phyloP scores from a whole-genome alignment of 1,140 invertebrate species.

The Eciton burchellii region DNA sequence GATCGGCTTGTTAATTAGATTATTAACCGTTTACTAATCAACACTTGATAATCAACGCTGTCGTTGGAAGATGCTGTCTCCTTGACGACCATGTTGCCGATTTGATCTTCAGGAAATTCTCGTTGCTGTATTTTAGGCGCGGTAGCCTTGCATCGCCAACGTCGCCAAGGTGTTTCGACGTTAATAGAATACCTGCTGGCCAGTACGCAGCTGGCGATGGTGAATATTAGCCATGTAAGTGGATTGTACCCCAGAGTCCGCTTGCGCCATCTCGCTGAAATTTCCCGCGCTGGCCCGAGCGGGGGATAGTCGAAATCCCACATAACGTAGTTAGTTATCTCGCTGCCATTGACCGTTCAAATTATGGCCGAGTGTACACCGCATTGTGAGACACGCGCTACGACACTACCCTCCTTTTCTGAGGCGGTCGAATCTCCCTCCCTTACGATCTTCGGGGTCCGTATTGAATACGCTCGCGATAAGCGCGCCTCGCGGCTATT shows the following conservation, averaged over 20 bases:
- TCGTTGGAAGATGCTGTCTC: background rate
- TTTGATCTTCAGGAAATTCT: background rate
- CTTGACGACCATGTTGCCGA: background rate
- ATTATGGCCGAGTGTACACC: slow-evolving; percentile 48
- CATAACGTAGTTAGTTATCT: slow-evolving; percentile 68
- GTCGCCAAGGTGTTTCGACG: slow-evolving; percentile 36
- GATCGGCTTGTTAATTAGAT: too few species aligned
- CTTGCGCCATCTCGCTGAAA: slow-evolving; percentile 57
- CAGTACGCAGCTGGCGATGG: slow-evolving; percentile 11
- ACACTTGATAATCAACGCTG: too few species aligned
- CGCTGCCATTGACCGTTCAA: slow-evolving; percentile 46
- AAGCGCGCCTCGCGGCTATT: slow-evolving; percentile 44
- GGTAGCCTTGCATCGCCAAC: slow-evolving; percentile 3
- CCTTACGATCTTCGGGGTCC: slow-evolving; percentile 23
- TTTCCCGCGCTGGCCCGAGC: slow-evolving; percentile 39
- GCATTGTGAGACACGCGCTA: slow-evolving; percentile 44
- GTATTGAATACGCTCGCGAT: slow-evolving; percentile 32
- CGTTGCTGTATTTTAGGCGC: background rate
- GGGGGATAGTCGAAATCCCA: slow-evolving; percentile 38
- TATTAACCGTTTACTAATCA: too few species aligned
- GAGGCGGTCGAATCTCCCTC: slow-evolving; percentile 46
- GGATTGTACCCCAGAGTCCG: slow-evolving; percentile 62
- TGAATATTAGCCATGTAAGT: slow-evolving; percentile 68
- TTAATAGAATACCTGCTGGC: slow-evolving; percentile 67
- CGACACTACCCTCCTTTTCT: slow-evolving; percentile 36